Conservation (phyloP, 2,113 vertebrate genomes). For the Melanotaenia duboulayi region DNA sequence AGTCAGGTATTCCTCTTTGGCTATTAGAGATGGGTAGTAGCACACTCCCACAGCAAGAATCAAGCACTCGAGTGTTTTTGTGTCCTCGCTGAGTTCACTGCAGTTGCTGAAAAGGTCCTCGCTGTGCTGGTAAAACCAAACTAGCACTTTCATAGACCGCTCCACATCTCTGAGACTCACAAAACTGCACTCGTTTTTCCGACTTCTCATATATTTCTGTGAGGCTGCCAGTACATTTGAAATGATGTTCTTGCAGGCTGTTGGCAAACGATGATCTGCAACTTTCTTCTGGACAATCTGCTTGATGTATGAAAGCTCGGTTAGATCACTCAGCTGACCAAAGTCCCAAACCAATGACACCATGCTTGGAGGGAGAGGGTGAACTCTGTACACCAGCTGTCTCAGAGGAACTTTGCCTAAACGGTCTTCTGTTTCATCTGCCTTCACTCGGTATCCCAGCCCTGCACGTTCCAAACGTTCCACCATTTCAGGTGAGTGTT, state of each 20-base stretch:
- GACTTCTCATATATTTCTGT: slow-evolving; percentile 78
- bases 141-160: slow-evolving; percentile 80
- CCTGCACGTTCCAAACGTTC: slow-evolving; percentile 83
- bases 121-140: slow-evolving; percentile 82
- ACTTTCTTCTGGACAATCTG: slow-evolving; percentile 81
- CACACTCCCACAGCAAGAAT: slow-evolving; percentile 82
- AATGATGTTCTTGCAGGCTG: slow-evolving; percentile 54
- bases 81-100: neutral
- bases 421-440: slow-evolving; percentile 81
- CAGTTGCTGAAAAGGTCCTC: slow-evolving; percentile 51
- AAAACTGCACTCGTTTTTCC: slow-evolving; percentile 83
- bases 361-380: slow-evolving; percentile 85
- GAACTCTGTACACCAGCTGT: slow-evolving; percentile 85
- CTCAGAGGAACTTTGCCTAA: slow-evolving; percentile 83
- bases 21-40: slow-evolving; percentile 82
- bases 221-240: slow-evolving; percentile 78
- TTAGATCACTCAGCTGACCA: slow-evolving; percentile 82
- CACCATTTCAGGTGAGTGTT: slow-evolving; percentile 78
- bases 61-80: slow-evolving; percentile 73
- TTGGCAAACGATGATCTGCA: slow-evolving; percentile 51
- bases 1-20: slow-evolving; percentile 72
- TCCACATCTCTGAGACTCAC: slow-evolving; percentile 86
- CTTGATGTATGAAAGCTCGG: slow-evolving; percentile 80
- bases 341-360: slow-evolving; percentile 86
- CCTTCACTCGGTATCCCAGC: slow-evolving; percentile 83